A percentile compares a stretch with the other conserved stretches of the same genome.
These are phyloP conservation scores for Plestiodon gilberti DNA, from an alignment of 2,113 vertebrate genomes.

Conservation along the genomic window DNA sequence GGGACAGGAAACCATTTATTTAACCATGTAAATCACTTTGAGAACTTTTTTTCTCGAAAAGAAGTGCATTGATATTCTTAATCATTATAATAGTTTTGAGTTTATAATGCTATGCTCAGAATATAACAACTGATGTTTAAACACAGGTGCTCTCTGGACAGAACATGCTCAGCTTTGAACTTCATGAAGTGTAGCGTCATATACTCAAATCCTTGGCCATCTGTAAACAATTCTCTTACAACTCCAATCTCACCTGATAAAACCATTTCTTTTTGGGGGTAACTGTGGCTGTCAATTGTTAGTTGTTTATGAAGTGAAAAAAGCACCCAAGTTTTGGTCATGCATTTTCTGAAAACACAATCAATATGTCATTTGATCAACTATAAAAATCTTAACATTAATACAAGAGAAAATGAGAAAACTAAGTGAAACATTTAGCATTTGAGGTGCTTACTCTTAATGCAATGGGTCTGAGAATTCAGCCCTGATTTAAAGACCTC, in stretches of 20 bases:
- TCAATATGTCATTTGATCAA: background rate
- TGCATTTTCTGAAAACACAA: background rate
- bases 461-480: constrained; percentile 30
- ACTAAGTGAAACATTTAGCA: background rate
- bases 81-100: background rate
- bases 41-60: no score
- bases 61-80: no score
- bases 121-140: background rate
- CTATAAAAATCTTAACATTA: background rate
- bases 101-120: no score
- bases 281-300: background rate
- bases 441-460: constrained; percentile 9
- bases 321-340: background rate
- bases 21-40: no score
- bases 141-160: background rate
- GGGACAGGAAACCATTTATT: no score
- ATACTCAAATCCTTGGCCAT: background rate
- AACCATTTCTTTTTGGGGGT: background rate
- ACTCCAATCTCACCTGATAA: background rate
- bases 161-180: background rate
- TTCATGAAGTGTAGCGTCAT: background rate
- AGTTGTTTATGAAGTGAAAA: background rate
- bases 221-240: background rate
- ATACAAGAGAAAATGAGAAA: background rate
- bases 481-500: constrained; percentile 50